Base-by-base conservation (phyloP, 2,113 vertebrate genomes). In the Xerus inauris region DNA sequence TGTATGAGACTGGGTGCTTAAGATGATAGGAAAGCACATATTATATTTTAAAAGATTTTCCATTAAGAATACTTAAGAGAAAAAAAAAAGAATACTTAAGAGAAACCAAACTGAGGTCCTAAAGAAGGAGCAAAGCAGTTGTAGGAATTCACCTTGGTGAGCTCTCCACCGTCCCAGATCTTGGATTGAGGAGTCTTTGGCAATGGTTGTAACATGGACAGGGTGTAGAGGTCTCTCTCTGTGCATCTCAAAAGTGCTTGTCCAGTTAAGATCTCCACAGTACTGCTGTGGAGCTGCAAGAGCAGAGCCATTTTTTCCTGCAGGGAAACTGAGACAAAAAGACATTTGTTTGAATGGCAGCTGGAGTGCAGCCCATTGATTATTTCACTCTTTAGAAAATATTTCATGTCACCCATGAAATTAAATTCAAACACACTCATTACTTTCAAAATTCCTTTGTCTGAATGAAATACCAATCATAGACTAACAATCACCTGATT, bases 361-460 rank as follows among this genome's bases (percentile, higher is more conserved):
- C 26, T 65, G 32, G 77, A 35, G 8, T 47, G 32, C 26, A 90
- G 75, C 20, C 54, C 64, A 47, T 57, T 85, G 84, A 47, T 57
- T 77, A 80, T 88, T 87, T 80, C 22, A 72, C 42, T 79, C 80
- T 47, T 85, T 85, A 28, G 88, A 80, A 96, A 94, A 75, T 89
- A 62, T 76, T 93, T 81, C 54, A 47, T 95, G 91, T 35, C 75
- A 42, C 64, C 79, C 28, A 8, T 91, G 59, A 83, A 93, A 93
- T 96, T 88, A 83, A 92, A 83, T 83, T 82, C 79, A 96, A 72
- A 95, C 79, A 81, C 19, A 30, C 49, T 84, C 47, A 11, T 20
- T 91, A 71, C 35, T 81, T 67, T 67, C 4, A 89, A 67, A 91
- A 93, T 87, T 85, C 32, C 67, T 76, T 73, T 13, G 51, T 47